Evolutionary conservation across 2,888 invertebrate species (phyloP), one percentile per base, ranked within the genome.

Genomic region (Ctenicera cuprea): DNA sequence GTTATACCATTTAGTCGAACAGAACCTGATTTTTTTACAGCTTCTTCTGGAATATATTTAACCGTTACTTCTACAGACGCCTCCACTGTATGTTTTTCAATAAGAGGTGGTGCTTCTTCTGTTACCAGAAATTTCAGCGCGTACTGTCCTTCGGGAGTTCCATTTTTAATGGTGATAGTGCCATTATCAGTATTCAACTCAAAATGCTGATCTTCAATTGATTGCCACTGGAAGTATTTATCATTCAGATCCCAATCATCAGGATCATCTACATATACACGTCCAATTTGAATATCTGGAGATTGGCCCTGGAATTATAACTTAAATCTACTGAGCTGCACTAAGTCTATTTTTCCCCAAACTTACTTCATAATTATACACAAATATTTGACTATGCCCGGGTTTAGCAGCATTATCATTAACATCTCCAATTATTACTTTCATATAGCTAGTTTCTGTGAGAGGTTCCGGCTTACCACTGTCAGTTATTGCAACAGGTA

Each of bases 181-280:
- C 98, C 98, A 14, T 92, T 94, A 71, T 91, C 90, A 37, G 89
- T 87, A 81, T 95, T 92, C 5, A 98, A 89, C 20, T 90, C 90
- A 86, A 97, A 97, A 77, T 92, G 90, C 67, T 87, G 87, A 38
- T 88, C 87, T 64, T 87, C 87, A 0, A 88, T 87, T 0, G 89
- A 88, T 1, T 90, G 87, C 94, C 95, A 95, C 75, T 89, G 89
- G 85, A 97, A 99, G 12, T 90, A 87, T 87, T 99, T 99, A 86
- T 99, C 97, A 0, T 92, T 92, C 61, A 97, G 87, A 87, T 99
- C 99, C 98, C 98, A 99, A 85, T 99, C 99, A 83, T 99, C 99
- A 0, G 92, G 91, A 87, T 99, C 99, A 50, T 95, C 92, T 0
- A 98, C 98, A 87, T 94, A 99, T 0, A 97, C 96, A 0, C 96